A percentile compares a stretch with the other conserved stretches of the same genome.
Conservation (phyloP, 92 coral and sea anemone species). For the Zoanthus gigantus region DNA sequence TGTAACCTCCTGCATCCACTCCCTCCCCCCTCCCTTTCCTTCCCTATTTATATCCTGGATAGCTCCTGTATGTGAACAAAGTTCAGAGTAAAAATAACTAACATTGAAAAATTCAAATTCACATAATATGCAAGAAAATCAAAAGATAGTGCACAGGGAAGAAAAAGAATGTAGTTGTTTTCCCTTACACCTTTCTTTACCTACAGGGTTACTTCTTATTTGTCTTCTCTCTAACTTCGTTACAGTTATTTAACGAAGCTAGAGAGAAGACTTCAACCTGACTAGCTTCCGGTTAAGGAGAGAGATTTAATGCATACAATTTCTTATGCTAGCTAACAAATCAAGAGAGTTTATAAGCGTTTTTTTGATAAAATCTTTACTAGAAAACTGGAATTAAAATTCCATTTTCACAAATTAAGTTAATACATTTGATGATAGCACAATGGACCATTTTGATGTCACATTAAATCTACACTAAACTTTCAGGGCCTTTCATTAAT, state of each 20-base stretch:
- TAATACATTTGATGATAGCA: too few species aligned
- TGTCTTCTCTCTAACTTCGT: neutral
- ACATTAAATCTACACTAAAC: neutral
- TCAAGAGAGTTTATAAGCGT: neutral
- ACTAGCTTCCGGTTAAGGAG: neutral
- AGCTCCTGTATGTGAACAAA: neutral
- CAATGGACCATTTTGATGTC: too few species aligned
- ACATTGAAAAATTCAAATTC: neutral
- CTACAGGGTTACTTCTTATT: neutral
- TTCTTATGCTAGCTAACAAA: neutral
- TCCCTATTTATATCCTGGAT: neutral
- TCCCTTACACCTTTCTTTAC: slow-evolving; percentile 5
- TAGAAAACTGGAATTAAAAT: neutral
- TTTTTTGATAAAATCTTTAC: neutral
- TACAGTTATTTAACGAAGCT: neutral
- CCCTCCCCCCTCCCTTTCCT: too few species aligned
- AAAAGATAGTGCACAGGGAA: neutral
- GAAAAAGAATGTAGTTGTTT: slow-evolving; percentile 2
- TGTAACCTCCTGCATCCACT: too few species aligned
- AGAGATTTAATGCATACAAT: neutral
- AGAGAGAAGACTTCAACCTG: neutral
- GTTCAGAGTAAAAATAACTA: neutral
- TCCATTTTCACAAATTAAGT: neutral
- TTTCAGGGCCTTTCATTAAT: neutral
- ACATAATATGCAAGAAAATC: neutral